These are phyloP conservation scores for Pseudopipra pipra DNA, from an alignment of 2,113 vertebrate genomes.

Conservation along the genomic window DNA sequence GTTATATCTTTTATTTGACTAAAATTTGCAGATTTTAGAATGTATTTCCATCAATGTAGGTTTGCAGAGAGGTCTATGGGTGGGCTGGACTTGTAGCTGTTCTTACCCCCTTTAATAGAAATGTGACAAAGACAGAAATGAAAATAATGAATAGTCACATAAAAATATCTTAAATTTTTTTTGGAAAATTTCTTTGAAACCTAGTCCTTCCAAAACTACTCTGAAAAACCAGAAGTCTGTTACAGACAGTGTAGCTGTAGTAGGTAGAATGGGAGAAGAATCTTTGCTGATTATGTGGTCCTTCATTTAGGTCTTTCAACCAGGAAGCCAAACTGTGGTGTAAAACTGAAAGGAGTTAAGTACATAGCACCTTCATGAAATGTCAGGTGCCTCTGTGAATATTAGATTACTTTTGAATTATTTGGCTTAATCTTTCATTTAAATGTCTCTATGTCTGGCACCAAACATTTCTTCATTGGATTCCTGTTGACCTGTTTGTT, in stretches of 20 bases:
- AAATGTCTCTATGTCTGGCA: neutral
- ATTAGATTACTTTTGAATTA: neutral
- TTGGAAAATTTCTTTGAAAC: neutral
- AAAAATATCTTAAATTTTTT: neutral
- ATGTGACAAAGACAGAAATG: neutral
- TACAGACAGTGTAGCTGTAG: neutral
- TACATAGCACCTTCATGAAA: neutral
- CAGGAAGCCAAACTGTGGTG: neutral
- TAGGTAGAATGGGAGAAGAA: neutral
- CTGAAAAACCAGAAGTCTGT: neutral
- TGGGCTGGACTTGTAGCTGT: neutral
- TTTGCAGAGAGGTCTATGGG: neutral
- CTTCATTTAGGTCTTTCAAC: neutral
- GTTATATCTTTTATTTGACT: neutral
- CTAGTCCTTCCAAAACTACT: neutral
- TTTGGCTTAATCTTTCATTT: neutral
- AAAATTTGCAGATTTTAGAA: neutral
- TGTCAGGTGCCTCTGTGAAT: neutral
- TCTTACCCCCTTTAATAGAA: neutral
- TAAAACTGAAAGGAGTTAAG: neutral
- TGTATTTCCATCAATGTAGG: neutral
- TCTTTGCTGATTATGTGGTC: neutral
- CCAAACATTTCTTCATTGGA: neutral
- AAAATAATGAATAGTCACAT: neutral
- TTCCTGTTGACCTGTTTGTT: neutral